Evolutionary conservation across 2,888 invertebrate species (phyloP).

Genomic region (Formica aserva): DNA sequence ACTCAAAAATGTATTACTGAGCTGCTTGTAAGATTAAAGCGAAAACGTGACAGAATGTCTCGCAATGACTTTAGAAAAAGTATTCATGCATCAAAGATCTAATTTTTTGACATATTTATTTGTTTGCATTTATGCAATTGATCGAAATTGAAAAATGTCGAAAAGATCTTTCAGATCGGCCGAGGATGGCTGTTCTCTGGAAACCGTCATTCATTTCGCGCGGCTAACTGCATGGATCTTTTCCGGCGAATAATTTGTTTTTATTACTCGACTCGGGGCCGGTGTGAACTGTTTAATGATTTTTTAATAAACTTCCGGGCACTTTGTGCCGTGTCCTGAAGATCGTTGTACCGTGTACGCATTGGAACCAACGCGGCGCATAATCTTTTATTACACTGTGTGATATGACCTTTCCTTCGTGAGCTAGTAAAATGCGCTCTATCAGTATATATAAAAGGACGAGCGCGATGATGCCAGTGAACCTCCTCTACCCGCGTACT

Average conservation of each 20-base stretch:
- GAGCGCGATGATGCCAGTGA: slow-evolving; percentile 69
- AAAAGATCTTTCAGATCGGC: neutral
- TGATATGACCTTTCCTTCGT: slow-evolving; percentile 72
- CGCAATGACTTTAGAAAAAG: neutral
- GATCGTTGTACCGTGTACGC: slow-evolving; percentile 72
- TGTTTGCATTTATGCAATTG: neutral
- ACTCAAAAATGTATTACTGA: slow-evolving; percentile 36
- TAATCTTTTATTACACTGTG: slow-evolving; percentile 73
- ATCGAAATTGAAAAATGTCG: neutral
- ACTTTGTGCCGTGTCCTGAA: slow-evolving; percentile 67
- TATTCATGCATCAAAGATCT: neutral
- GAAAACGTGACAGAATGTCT: neutral
- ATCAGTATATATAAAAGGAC: slow-evolving; percentile 62
- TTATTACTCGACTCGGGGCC: slow-evolving; percentile 61
- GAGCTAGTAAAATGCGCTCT: slow-evolving; percentile 62
- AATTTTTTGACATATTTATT: neutral
- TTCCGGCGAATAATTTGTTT: slow-evolving; percentile 56
- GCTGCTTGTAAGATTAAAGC: neutral
- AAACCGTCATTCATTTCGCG: neutral
- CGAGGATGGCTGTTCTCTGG: neutral
- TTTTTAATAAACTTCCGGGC: slow-evolving; percentile 71
- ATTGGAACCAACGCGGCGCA: slow-evolving; percentile 64
- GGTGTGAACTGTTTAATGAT: slow-evolving; percentile 68
- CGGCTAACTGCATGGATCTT: neutral
- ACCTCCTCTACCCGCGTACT: slow-evolving; percentile 68